phyloP scores from a whole-genome alignment of 1,140 invertebrate genomes.

The Vanessa tameamea region DNA sequence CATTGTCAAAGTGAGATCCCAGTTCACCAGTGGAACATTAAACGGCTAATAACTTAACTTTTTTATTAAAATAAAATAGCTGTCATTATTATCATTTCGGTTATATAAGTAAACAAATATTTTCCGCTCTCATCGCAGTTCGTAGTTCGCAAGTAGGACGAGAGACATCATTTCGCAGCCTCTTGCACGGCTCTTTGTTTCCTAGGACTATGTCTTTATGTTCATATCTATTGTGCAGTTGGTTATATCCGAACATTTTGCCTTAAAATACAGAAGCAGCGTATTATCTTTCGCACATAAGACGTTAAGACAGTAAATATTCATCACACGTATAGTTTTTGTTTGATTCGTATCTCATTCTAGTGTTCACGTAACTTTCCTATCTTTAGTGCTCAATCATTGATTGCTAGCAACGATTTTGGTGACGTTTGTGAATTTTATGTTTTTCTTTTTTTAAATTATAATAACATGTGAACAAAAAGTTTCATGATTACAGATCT shows the following conservation, averaged over 20 bases:
- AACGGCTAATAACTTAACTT: too few relatives aligned
- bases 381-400: too few relatives aligned
- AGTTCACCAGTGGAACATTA: too few relatives aligned
- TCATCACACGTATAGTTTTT: background rate
- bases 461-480: too few relatives aligned
- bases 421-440: background rate
- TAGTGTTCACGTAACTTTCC: background rate
- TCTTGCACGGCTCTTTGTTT: constrained; percentile 32
- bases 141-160: constrained; percentile 30
- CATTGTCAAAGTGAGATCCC: too few relatives aligned
- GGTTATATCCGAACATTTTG: constrained; percentile 32
- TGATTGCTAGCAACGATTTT: background rate
- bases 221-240: constrained; percentile 29
- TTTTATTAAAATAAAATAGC: background rate
- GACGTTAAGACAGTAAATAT: constrained; percentile 11
- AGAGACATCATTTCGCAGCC: constrained; percentile 26
- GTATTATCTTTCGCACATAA: constrained; percentile 12
- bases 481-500: too few relatives aligned
- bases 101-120: background rate
- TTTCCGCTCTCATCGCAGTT: constrained; percentile 11
- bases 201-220: constrained; percentile 27
- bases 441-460: too few relatives aligned
- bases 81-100: background rate
- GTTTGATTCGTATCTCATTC: background rate
- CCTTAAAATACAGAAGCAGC: constrained; percentile 20